These are phyloP conservation scores for Oxytorus armatus DNA, from an alignment of 2,888 invertebrate genomes.

Conservation along the genomic window DNA sequence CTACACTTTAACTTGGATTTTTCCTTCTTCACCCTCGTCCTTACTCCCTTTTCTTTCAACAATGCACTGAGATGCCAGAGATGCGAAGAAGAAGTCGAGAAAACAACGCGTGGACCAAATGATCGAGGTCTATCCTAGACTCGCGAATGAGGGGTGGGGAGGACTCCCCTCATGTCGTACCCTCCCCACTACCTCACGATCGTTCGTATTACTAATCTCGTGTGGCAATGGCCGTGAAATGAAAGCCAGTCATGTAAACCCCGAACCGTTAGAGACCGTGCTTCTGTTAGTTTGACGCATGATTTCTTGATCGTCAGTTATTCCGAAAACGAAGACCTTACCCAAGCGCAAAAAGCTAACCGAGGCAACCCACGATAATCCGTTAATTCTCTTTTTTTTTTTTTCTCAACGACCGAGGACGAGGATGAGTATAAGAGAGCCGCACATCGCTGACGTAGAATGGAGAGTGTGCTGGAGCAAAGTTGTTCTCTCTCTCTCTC, in stretches of 20 bases:
- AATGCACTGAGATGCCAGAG: no score
- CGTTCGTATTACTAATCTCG: not conserved
- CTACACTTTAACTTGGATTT: no score
- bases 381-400: constrained; percentile 36
- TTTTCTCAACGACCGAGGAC: constrained; percentile 17
- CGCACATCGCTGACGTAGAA: constrained; percentile 28
- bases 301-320: constrained; percentile 49
- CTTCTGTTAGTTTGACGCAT: constrained; percentile 66
- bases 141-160: no score
- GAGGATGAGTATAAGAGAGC: not conserved
- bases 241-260: constrained; percentile 72
- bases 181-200: no score
- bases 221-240: constrained; percentile 74
- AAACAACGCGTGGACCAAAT: no score
- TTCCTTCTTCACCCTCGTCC: no score
- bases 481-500: constrained; percentile 18
- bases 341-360: constrained; percentile 70
- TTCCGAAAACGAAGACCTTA: constrained; percentile 70
- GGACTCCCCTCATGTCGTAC: no score
- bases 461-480: constrained; percentile 29
- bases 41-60: no score
- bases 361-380: constrained; percentile 1
- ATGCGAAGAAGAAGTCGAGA: no score
- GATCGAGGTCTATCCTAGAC: no score
- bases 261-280: constrained; percentile 77